Evolutionary conservation across 2,888 invertebrate species (phyloP).

Genomic region (Drosophila suboccidentalis): DNA sequence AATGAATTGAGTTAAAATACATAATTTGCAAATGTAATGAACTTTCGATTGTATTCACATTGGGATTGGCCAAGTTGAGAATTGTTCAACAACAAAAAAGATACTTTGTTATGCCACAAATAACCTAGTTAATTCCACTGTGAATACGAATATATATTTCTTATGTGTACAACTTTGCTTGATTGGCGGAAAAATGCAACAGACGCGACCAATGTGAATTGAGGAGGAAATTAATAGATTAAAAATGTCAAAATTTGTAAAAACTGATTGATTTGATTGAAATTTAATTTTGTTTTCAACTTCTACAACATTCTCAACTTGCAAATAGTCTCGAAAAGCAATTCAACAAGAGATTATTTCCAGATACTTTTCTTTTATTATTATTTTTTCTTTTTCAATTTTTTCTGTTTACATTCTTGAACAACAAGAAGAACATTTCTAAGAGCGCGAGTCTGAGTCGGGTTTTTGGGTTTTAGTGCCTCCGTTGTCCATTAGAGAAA

Average conservation of each 20-base stretch:
- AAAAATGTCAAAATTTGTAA: slow-evolving; percentile 35
- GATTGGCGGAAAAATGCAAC: slow-evolving; percentile 43
- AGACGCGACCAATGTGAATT: slow-evolving; percentile 48
- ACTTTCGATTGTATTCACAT: slow-evolving; percentile 22
- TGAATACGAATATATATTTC: slow-evolving; percentile 16
- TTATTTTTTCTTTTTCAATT: slow-evolving; percentile 31
- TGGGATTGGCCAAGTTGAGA: slow-evolving; percentile 6
- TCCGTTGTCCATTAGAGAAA: slow-evolving; percentile 72
- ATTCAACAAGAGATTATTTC: slow-evolving; percentile 6
- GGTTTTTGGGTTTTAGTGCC: slow-evolving; percentile 78
- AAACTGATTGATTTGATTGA: slow-evolving; percentile 73
- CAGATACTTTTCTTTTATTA: slow-evolving; percentile 26
- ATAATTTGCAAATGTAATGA: slow-evolving; percentile 5
- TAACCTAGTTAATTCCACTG: slow-evolving; percentile 8
- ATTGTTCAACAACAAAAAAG: slow-evolving; percentile 7
- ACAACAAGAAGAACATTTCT: slow-evolving; percentile 31
- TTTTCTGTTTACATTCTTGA: slow-evolving; percentile 1
- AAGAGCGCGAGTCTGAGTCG: slow-evolving; percentile 49
- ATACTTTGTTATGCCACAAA: slow-evolving; percentile 5
- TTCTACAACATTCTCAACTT: slow-evolving; percentile 38
- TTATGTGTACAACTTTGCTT: slow-evolving; percentile 44
- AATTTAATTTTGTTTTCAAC: slow-evolving; percentile 71
- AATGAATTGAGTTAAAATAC: not conserved
- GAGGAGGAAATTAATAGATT: slow-evolving; percentile 30
- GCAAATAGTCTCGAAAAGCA: slow-evolving; percentile 22